A percentile compares a stretch with the other conserved stretches of the same genome.
These are phyloP conservation scores for Uria lomvia DNA, from an alignment of 2,113 vertebrate genomes.

Conservation along the genomic window DNA sequence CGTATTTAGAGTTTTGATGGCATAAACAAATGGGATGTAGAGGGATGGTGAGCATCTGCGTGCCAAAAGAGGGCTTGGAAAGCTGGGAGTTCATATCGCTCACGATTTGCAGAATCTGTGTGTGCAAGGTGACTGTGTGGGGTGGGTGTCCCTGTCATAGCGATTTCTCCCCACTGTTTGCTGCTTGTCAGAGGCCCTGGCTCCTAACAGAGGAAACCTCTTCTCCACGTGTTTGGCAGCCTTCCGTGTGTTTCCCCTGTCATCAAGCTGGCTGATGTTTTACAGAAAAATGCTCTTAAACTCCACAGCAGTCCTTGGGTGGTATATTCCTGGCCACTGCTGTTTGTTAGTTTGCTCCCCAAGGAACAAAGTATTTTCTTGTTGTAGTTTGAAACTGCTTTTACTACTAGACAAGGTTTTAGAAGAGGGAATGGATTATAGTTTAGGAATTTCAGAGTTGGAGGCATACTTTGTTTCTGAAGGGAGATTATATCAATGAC, in stretches of 20 bases:
- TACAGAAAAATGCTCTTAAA: not conserved
- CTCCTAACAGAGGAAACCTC: not conserved
- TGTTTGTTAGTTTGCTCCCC: not conserved
- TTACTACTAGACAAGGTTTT: not conserved
- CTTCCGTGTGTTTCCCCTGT: rapidly evolving
- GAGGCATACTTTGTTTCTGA: not conserved
- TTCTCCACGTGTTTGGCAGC: not conserved
- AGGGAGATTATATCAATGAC: not conserved
- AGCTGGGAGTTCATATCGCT: not conserved
- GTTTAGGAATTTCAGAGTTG: not conserved
- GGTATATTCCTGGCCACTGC: not conserved
- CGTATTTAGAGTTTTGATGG: not conserved
- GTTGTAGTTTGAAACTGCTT: not conserved
- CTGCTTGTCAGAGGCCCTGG: not conserved
- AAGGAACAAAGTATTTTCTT: not conserved
- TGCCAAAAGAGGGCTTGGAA: not conserved
- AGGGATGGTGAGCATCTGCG: not conserved
- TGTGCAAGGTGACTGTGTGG: not conserved
- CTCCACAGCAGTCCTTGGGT: not conserved
- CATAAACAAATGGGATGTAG: not conserved
- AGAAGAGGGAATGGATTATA: not conserved
- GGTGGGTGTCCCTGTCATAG: not conserved
- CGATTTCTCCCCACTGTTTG: not conserved
- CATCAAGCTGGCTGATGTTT: not conserved
- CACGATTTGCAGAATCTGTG: rapidly evolving